Evolutionary conservation across 2,113 vertebrate genomes (phyloP), one percentile per base, ranked within the genome.

Genomic region (Cyanocitta stelleri): DNA sequence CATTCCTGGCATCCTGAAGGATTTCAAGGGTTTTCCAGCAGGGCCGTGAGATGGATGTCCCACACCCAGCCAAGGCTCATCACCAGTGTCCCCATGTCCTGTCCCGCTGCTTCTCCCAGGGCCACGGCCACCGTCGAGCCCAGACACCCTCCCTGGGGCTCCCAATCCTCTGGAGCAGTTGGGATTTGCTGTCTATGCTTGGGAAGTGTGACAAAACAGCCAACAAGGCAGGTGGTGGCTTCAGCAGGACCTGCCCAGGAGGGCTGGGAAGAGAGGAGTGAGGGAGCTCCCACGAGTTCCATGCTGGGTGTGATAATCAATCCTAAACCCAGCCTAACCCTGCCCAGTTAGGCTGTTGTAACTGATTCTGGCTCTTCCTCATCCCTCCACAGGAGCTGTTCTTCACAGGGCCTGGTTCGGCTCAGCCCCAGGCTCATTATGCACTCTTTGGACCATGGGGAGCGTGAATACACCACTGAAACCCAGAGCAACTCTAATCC

Each of bases 91-190:
- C 35, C 37, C 4, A 3, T 21, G 24, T 27, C 37, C 7, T 2
- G 12, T 6, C 18, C 35, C 3, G 6, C n/a, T 56, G 27, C 33
- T 55, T 71, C 41, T 32, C 17, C 22, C 5, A 4, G n/a, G 21
- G 15, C 37, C 27, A 11, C 0, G 0, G 35, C n/a, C 30, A 6
- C 1, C 0, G 3, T 18, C 41, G 22, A 64, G 55, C 46, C 46
- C 52, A 27, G 16, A 43, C 30, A n/a, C 10, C 39, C 35, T 51
- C 22, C 27, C 35, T 39, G 21, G 20, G 20, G 41, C 51, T 77
- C 33, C 54, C 73, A 30, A 86, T 17, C 72, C 58, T 33, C 16
- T 26, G 11, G 35, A 89, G 33, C 29, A 5, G 4, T 10, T 26
- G 9, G 63, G 72, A 72, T 72, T 63, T 55, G 54, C 55, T 2